These are phyloP conservation scores for Aphelocoma californica DNA, from an alignment of 2,797 vertebrate species.

Conservation along the genomic window DNA sequence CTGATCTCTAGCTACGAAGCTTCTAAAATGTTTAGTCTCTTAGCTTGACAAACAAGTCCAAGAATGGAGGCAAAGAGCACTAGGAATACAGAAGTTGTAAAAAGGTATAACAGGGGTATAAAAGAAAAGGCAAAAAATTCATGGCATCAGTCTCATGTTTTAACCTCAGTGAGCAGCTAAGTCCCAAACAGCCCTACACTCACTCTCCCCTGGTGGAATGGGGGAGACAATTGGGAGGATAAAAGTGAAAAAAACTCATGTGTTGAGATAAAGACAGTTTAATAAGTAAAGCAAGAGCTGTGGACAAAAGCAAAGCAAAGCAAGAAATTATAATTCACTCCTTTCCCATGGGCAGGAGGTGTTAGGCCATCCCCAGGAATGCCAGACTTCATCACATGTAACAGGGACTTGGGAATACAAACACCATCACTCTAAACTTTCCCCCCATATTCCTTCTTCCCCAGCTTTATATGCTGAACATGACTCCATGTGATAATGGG, in stretches of 20 bases:
- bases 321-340: neutral
- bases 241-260: neutral
- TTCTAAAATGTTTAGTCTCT: too few relatives aligned
- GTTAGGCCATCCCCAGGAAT: neutral
- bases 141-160: neutral
- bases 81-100: too few relatives aligned
- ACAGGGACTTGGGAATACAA: neutral
- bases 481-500: too few relatives aligned
- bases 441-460: neutral
- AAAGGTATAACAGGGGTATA: too few relatives aligned
- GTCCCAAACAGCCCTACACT: rapidly evolving
- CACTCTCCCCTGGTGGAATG: too few relatives aligned
- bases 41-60: too few relatives aligned
- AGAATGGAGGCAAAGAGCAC: too few relatives aligned
- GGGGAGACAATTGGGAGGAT: neutral
- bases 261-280: neutral
- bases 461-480: too few relatives aligned
- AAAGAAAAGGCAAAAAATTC: too few relatives aligned
- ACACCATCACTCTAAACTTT: rapidly evolving
- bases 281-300: neutral
- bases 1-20: too few relatives aligned
- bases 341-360: neutral
- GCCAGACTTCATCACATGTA: rapidly evolving
- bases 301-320: neutral
- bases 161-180: neutral